Base-by-base conservation (phyloP, 2,113 vertebrate genomes). In the Litocranius walleri region DNA sequence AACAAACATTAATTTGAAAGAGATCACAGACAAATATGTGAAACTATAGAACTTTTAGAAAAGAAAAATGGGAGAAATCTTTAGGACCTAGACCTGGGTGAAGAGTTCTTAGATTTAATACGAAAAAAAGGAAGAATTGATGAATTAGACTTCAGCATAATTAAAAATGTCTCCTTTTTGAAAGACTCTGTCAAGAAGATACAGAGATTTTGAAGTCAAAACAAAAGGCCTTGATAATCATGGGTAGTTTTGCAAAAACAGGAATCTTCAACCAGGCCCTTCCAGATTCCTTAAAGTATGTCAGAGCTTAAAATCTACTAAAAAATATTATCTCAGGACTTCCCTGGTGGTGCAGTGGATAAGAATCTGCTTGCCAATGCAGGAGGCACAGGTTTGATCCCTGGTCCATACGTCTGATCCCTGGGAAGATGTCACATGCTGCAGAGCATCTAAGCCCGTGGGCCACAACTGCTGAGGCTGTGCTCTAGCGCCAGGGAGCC, bases 401-500 rank as follows among this genome's bases (percentile, higher is more conserved):
- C 25, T 48, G 77, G 77, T 48, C 77, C 14, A 3, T 40, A 12
- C 1, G n/a, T 6, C 67, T 74, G 67, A 36, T 40, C 5, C n/a
- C n/a, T 40, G 27, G 27, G 43, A 48, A 30, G 43, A 78, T 17
- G 15, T 2, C 27, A 0, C 7, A 29, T 1, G 7, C 27, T 6
- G 14, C 7, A 5, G 27, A 48, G 43, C 13, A 16, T 0, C 74
- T 45, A 9, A 78, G 40, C 40, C 40, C 11, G 1, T 23, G 13
- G 40, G 12, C 40, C 2, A 45, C 23, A 14, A 3, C 12, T 15
- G 2, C 23, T 43, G 71, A 15, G 40, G 40, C 71, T 7, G 40
- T 2, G 2, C 21, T 14, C 23, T 27, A 7, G 14, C 2, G 0
- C 43, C 74, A 7, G 3, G 3, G 43, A 45, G 74, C 43, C 43